phyloP scores from a whole-genome alignment of 2,113 vertebrate genomes.

The Corvus moneduloides region DNA sequence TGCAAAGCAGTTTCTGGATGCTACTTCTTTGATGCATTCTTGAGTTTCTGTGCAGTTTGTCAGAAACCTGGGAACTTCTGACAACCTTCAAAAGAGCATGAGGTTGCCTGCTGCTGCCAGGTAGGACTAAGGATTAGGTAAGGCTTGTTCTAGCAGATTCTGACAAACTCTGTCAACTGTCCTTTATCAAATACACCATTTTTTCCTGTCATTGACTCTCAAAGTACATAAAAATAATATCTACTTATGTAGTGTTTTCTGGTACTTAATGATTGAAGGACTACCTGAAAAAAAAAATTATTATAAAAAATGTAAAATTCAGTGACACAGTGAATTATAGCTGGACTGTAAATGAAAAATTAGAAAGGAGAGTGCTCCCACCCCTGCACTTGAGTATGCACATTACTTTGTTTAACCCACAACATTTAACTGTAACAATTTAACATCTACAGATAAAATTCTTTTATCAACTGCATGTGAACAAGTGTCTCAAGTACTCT shows the following conservation, averaged over 20 bases:
- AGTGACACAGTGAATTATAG: background rate
- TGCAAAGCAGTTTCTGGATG: background rate
- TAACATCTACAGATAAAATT: background rate
- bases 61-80: background rate
- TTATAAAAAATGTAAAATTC: background rate
- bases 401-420: background rate
- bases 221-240: background rate
- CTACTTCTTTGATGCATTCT: background rate
- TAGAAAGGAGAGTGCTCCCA: background rate
- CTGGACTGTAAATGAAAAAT: background rate
- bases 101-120: background rate
- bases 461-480: background rate
- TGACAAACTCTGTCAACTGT: background rate
- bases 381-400: rapidly evolving
- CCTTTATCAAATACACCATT: background rate
- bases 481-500: background rate
- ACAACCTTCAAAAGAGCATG: background rate
- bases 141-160: background rate
- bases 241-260: background rate
- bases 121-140: background rate
- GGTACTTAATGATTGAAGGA: background rate
- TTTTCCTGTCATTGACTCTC: background rate
- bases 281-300: background rate
- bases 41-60: background rate
- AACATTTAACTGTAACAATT: background rate